These are phyloP conservation scores for Calameuta pallipes DNA, from an alignment of 2,888 invertebrate genomes.

Conservation along the genomic window DNA sequence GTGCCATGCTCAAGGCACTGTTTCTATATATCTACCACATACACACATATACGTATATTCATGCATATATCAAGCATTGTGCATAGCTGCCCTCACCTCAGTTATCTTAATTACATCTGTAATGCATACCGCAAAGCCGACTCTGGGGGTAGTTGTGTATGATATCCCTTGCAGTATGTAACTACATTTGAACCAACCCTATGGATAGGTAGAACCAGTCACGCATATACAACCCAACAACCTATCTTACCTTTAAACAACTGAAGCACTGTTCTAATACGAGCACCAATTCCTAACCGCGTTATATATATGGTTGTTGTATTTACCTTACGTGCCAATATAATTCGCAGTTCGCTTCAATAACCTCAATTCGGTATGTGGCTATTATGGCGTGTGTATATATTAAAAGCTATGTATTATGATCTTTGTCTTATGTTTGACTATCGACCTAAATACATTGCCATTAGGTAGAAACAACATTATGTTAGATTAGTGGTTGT, in stretches of 20 bases:
- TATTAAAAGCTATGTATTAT: neutral
- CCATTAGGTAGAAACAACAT: neutral
- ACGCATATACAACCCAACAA: neutral
- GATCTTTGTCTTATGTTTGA: neutral
- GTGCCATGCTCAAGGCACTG: constrained; percentile 36
- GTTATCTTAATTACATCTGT: constrained; percentile 66
- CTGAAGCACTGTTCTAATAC: neutral
- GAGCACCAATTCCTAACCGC: constrained; percentile 26
- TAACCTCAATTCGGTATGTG: constrained; percentile 37
- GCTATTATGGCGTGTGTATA: too few species aligned
- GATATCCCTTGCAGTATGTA: constrained; percentile 5
- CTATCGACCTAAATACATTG: neutral
- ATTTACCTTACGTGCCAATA: constrained; percentile 21
- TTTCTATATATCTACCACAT: constrained; percentile 23
- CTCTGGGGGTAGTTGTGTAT: constrained; percentile 27
- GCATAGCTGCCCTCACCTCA: constrained; percentile 63
- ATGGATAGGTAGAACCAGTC: neutral
- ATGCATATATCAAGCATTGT: constrained; percentile 60
- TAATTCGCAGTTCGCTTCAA: constrained; percentile 38
- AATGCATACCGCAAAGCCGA: constrained; percentile 58
- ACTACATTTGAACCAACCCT: constrained; percentile 1
- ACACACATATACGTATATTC: constrained; percentile 40
- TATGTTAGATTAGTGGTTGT: neutral
- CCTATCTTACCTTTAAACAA: neutral
- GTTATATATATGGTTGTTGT: constrained; percentile 26